These are phyloP conservation scores for Cyanistes caeruleus DNA, from an alignment of 2,113 vertebrate species.

Conservation along the genomic window DNA sequence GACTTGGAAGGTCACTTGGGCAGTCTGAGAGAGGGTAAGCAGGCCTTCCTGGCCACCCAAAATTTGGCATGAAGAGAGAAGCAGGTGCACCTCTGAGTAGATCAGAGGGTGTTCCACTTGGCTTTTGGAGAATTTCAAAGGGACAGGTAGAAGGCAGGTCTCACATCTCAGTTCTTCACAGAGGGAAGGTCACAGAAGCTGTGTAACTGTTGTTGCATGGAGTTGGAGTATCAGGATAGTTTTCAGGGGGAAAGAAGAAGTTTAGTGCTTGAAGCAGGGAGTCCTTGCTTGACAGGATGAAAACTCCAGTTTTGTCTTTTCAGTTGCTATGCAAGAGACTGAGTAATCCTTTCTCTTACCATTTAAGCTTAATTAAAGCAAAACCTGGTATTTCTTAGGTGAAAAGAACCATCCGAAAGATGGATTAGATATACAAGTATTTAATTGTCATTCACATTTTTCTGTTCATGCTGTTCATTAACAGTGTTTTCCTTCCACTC, in stretches of 20 bases:
- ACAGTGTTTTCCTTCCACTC: not conserved
- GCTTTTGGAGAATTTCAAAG: not conserved
- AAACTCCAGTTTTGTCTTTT: not conserved
- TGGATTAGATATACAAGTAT: not conserved
- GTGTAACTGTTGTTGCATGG: not conserved
- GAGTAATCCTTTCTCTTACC: not conserved
- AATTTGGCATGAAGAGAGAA: not conserved
- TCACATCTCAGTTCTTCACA: rapidly evolving
- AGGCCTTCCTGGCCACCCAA: constrained; percentile 38
- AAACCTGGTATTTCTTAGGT: not conserved
- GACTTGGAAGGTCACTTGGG: not conserved
- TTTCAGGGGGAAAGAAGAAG: not conserved
- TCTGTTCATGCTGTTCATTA: not conserved
- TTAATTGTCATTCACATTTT: not conserved
- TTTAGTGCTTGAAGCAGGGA: not conserved
- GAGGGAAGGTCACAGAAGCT: not conserved
- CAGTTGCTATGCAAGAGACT: not conserved
- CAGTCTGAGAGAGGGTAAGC: rapidly evolving
- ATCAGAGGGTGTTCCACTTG: not conserved
- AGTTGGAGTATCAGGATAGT: not conserved
- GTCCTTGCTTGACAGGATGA: not conserved
- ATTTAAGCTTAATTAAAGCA: not conserved
- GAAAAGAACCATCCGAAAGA: not conserved
- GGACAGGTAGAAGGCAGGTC: not conserved
- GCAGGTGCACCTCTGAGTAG: constrained; percentile 8